Base-by-base conservation (phyloP, 2,113 vertebrate genomes). In the Pachypanchax playfairii region DNA sequence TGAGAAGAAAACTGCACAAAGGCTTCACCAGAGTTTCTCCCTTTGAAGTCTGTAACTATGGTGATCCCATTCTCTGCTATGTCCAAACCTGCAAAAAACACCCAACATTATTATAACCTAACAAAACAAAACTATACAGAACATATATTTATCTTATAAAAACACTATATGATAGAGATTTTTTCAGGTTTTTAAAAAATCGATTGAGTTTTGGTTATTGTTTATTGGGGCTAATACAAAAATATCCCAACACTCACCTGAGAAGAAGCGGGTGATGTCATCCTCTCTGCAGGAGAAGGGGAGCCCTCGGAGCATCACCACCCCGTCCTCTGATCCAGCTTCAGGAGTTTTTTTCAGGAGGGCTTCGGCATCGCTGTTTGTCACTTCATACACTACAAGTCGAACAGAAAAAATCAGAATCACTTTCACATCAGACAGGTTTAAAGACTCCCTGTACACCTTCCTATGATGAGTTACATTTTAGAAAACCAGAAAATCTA, bases 1-100 rank as follows among this genome's bases (percentile, higher is more conserved):
- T 92, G 92, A 13, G 94, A 86, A 0, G 85, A 80, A 68, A 99
- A 98, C 84, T 94, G 91, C 35, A 99, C 97, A 0, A 90, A 98
- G 0, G 94, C 97, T 47, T 94, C 89, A 6, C 96, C 97, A 0
- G 93, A 89, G 73, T 65, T 91, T 21, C 91, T 92, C 13, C 95
- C 94, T 65, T 62, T 83, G n/a, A 52, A 76, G 75, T 97, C 88
- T 41, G 55, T 86, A 5, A 96, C 63, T 17, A 92, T 26, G n/a
- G 83, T 88, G 64, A 92, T 60, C 3, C 90, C 89, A 0, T 85
- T 65, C 12, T 55, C 41, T 4, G 55, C 42, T 0, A 90, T 75
- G 14, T 90, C 73, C 66, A 92, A 65, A 61, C 83, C 91, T 90
- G 61, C 20, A 64, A 56, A 24, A 26, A 17, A 18, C 35, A 15